Percentiles rank a stretch among this genome's conserved stretches.
Evolutionary conservation across 1,140 invertebrate species (phyloP).

Genomic region (Drosophila sulfurigaster): DNA sequence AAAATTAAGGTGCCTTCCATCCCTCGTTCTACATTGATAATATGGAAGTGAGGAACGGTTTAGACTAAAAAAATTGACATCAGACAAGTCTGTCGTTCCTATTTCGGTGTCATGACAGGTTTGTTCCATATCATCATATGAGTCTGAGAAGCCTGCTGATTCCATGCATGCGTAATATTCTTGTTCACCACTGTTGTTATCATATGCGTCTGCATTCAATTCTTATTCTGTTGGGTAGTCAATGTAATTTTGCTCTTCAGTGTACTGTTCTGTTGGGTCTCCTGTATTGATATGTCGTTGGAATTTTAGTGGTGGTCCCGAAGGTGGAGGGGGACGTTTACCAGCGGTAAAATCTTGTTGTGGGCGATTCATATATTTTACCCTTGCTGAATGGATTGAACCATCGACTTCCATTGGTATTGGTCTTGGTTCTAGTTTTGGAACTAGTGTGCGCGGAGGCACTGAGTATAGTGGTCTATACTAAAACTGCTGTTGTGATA

Average conservation of each 20-base stretch:
- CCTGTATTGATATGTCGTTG: neutral
- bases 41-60: slow-evolving; percentile 7
- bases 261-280: neutral
- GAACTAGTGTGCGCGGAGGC: neutral
- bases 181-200: too few species aligned
- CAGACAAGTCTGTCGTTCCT: slow-evolving; percentile 10
- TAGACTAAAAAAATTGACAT: slow-evolving; percentile 12
- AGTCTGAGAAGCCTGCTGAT: neutral
- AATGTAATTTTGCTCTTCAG: too few species aligned
- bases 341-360: neutral
- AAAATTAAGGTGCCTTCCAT: neutral
- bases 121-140: slow-evolving; percentile 1
- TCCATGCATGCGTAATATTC: neutral
- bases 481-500: too few species aligned
- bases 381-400: neutral
- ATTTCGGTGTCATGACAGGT: too few species aligned
- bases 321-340: slow-evolving; percentile 4
- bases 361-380: slow-evolving; percentile 6
- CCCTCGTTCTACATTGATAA: neutral
- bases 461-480: too few species aligned
- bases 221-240: too few species aligned
- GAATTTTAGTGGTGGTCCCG: neutral
- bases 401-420: slow-evolving; percentile 1
- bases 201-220: too few species aligned
- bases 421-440: neutral